phyloP scores from a whole-genome alignment of 2,797 vertebrate genomes.

The Macropus fuliginosus region DNA sequence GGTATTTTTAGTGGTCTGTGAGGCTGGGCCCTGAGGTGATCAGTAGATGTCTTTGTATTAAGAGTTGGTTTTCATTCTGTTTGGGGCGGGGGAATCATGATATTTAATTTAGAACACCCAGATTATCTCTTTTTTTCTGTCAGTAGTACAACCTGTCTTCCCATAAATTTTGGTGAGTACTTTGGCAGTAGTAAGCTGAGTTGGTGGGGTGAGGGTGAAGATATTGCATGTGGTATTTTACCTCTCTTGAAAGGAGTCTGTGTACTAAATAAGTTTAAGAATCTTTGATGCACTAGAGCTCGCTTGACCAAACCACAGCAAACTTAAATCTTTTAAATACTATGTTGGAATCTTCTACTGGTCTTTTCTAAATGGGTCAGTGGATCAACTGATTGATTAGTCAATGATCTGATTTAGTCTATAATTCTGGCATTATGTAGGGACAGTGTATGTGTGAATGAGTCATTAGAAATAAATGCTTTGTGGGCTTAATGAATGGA shows the following conservation, averaged over 20 bases:
- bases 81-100: not conserved
- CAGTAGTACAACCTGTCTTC: not conserved
- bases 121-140: not conserved
- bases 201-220: not conserved
- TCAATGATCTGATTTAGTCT: not conserved
- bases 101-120: not conserved
- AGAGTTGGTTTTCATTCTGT: not conserved
- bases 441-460: not conserved
- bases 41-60: not conserved
- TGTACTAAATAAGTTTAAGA: not conserved
- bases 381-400: not conserved
- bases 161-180: not conserved
- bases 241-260: not conserved
- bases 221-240: not conserved
- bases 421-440: not conserved
- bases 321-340: not conserved
- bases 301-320: not conserved
- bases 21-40: not conserved
- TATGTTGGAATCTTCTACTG: not conserved
- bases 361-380: not conserved
- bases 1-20: constrained; percentile 1
- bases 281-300: not conserved
- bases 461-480: not conserved
- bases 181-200: not conserved
- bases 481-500: not conserved